Percentiles rank a stretch among this genome's conserved stretches.
These are phyloP conservation scores for Aleadryas rufinucha DNA, from an alignment of 2,113 vertebrate species.

Conservation along the genomic window DNA sequence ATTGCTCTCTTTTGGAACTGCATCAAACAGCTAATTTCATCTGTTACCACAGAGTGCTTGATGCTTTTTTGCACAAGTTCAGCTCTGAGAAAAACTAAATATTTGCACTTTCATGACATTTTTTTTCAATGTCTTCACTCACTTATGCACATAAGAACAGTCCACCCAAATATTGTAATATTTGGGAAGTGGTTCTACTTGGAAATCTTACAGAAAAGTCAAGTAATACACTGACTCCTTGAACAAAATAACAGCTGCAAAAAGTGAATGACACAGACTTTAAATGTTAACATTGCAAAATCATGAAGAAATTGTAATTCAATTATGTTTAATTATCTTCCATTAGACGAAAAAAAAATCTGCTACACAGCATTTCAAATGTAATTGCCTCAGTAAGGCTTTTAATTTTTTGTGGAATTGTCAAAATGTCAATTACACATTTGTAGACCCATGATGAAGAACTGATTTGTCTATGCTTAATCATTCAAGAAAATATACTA, in stretches of 20 bases:
- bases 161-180: neutral
- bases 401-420: neutral
- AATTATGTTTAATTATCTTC: neutral
- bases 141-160: neutral
- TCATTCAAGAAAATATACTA: neutral
- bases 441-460: neutral
- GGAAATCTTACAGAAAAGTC: slow-evolving; percentile 5
- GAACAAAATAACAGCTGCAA: slow-evolving; percentile 46
- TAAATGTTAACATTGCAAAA: slow-evolving; percentile 12
- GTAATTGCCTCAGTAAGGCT: neutral
- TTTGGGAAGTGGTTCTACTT: neutral
- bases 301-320: neutral
- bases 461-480: neutral
- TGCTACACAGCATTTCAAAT: neutral
- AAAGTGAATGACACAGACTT: neutral
- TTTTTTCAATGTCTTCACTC: neutral
- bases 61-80: neutral
- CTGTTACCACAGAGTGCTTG: neutral
- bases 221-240: neutral
- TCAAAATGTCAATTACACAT: neutral
- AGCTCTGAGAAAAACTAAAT: neutral
- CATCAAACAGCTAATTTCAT: neutral
- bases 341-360: neutral
- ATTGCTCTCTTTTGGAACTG: neutral
- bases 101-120: neutral